These are phyloP conservation scores for Macrotrachela quadricornifera DNA, from an alignment of 1,140 invertebrate species.

Conservation along the genomic window DNA sequence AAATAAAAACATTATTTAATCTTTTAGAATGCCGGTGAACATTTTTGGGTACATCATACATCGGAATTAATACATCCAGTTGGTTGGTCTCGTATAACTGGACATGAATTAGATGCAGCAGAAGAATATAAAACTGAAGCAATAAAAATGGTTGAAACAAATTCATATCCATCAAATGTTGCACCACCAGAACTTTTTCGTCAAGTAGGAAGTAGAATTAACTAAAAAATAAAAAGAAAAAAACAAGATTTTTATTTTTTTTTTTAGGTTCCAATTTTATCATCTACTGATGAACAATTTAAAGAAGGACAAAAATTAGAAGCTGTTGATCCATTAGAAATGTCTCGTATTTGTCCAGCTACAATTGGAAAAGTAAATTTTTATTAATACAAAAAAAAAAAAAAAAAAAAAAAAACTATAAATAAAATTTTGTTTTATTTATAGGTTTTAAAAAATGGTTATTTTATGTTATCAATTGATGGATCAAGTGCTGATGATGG, in stretches of 20 bases:
- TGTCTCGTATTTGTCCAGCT: constrained; percentile 76
- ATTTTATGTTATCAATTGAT: constrained; percentile 84
- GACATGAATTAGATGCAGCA: constrained; percentile 62
- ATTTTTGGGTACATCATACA: constrained; percentile 84
- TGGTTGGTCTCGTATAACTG: constrained; percentile 61
- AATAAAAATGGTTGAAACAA: too few species aligned
- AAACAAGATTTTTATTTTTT: too few species aligned
- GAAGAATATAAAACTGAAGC: constrained; percentile 18
- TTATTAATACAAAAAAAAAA: too few species aligned
- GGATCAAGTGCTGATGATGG: constrained; percentile 39
- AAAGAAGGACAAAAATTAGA: constrained; percentile 46
- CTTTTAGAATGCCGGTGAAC: constrained; percentile 11
- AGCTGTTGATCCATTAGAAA: constrained; percentile 79
- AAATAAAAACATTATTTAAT: too few species aligned
- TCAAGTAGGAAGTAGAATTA: too few species aligned
- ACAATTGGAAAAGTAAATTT: constrained; percentile 62
- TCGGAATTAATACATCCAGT: constrained; percentile 78
- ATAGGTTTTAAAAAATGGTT: constrained; percentile 57
- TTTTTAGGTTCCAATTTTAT: too few species aligned
- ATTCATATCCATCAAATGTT: too few species aligned
- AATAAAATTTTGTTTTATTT: too few species aligned
- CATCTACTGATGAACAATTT: too few species aligned
- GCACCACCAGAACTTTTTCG: too few species aligned
- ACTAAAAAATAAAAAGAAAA: too few species aligned
- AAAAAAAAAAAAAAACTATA: too few species aligned